Evolutionary conservation across 1,140 invertebrate species (phyloP), one percentile per base, ranked within the genome.

Genomic region (Andrena cerasifolii): DNA sequence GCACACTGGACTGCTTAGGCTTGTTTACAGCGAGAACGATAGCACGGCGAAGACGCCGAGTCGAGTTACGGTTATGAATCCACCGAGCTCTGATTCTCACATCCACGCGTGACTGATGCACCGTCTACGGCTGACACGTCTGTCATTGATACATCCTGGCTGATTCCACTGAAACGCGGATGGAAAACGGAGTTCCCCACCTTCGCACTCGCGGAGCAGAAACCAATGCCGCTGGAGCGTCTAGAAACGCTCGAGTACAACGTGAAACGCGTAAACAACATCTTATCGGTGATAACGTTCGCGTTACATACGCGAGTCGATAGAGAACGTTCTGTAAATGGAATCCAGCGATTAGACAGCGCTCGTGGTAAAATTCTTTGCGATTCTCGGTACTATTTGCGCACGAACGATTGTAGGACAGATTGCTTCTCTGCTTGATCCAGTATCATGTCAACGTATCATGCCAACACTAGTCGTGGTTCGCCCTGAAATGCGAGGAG

Each of bases 11-110:
- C 67, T 75, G 80, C 71, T 83, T 78, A 83, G 71, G 68, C 68
- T 84, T 79, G 86, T 87, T 87, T 85, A 85, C 80, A 76, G 83
- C 58, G 40, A 62, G 78, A n/a, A 76, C 66, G 72, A 73, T 72
- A 49, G 65, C 62, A 71, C 40, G 10, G 36, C 28, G 67, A 77
- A 66, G 74, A 61, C 45, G 80, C 67, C 58, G 56, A 82, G 67
- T 54, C 43, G 45, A 82, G 66, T 84, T 86, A 86, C 83, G 78
- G 76, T 88, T 86, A 88, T 80, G 84, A 89, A 87, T 83, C 80
- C 78, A 59, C 73, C 78, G 70, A 81, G 77, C 65, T 70, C 66
- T 43, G 51, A 77, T 84, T 76, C 62, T 74, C 73, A 77, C 63
- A 74, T 68, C 62, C 21, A 74, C 31, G 63, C 58, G 51, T 54